phyloP scores from a whole-genome alignment of 2,888 invertebrate species.

The Leptinotarsa haldemani region DNA sequence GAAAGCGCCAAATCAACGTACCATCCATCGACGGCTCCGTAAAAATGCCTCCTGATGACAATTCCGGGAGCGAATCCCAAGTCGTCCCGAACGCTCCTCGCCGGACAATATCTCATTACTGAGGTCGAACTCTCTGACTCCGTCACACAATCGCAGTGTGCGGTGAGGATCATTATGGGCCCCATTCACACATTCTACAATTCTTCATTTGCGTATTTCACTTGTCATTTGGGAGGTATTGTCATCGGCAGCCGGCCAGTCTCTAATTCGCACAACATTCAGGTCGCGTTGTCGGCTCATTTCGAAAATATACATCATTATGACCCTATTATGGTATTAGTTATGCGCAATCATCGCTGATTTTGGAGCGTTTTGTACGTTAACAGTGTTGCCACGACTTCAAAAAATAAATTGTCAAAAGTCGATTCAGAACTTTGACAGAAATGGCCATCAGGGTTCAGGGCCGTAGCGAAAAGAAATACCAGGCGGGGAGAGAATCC shows the following conservation, averaged over 20 bases:
- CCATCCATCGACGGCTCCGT: not conserved
- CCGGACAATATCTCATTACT: slow-evolving; percentile 59
- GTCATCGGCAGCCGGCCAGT: slow-evolving; percentile 53
- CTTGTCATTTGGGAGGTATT: slow-evolving; percentile 69
- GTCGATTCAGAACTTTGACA: no score
- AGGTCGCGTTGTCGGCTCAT: slow-evolving; percentile 17
- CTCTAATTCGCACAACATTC: slow-evolving; percentile 22
- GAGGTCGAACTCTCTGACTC: slow-evolving; percentile 50
- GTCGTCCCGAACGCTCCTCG: slow-evolving; percentile 32
- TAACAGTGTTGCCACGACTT: not conserved
- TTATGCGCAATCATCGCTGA: slow-evolving; percentile 1
- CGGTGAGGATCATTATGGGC: slow-evolving; percentile 64
- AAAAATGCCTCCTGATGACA: not conserved
- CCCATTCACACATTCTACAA: slow-evolving; percentile 67
- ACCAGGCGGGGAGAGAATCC: no score
- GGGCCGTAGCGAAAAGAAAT: no score
- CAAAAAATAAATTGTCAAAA: no score
- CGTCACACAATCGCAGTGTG: slow-evolving; percentile 52
- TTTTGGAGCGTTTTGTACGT: not conserved
- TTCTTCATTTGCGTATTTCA: slow-evolving; percentile 71
- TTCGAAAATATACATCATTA: slow-evolving; percentile 20
- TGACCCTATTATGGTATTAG: slow-evolving; percentile 31
- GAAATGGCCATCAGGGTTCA: no score
- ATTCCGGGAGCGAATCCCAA: slow-evolving; percentile 25
- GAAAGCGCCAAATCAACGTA: not conserved